Conservation (phyloP, 2,888 invertebrate species). For the Drosophila formosana region DNA sequence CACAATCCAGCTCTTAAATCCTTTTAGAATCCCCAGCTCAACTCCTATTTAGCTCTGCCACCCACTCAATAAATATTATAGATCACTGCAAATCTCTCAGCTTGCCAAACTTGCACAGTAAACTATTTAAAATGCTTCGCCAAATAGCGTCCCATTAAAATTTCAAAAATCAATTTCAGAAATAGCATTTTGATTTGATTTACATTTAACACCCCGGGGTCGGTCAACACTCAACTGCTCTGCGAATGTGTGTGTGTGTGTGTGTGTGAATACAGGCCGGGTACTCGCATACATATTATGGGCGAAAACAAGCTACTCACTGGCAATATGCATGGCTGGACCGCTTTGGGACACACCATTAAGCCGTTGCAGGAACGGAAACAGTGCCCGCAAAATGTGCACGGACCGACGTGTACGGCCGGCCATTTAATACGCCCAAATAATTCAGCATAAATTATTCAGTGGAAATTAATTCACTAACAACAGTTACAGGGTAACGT, state of each 20-base stretch:
- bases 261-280: neutral
- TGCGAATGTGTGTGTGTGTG: neutral
- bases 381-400: slow-evolving; percentile 47
- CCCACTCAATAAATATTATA: neutral
- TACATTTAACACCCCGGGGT: slow-evolving; percentile 65
- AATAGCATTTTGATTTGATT: slow-evolving; percentile 80
- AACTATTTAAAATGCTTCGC: slow-evolving; percentile 7
- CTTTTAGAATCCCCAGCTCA: too few species aligned
- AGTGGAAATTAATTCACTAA: slow-evolving; percentile 82
- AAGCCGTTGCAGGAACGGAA: slow-evolving; percentile 15
- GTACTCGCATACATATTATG: slow-evolving; percentile 1
- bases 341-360: slow-evolving; percentile 44
- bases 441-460: slow-evolving; percentile 82
- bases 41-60: too few species aligned
- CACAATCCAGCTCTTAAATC: neutral
- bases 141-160: slow-evolving; percentile 63
- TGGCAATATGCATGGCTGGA: slow-evolving; percentile 40
- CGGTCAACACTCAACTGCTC: slow-evolving; percentile 22
- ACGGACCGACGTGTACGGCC: slow-evolving; percentile 31
- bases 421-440: slow-evolving; percentile 77
- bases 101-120: neutral
- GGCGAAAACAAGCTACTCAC: slow-evolving; percentile 12
- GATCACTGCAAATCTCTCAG: slow-evolving; percentile 9
- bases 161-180: slow-evolving; percentile 78
- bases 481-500: slow-evolving; percentile 50